Evolutionary conservation across 2,888 invertebrate species (phyloP), one percentile per base, ranked within the genome.

Genomic region (Brachyptera risi): DNA sequence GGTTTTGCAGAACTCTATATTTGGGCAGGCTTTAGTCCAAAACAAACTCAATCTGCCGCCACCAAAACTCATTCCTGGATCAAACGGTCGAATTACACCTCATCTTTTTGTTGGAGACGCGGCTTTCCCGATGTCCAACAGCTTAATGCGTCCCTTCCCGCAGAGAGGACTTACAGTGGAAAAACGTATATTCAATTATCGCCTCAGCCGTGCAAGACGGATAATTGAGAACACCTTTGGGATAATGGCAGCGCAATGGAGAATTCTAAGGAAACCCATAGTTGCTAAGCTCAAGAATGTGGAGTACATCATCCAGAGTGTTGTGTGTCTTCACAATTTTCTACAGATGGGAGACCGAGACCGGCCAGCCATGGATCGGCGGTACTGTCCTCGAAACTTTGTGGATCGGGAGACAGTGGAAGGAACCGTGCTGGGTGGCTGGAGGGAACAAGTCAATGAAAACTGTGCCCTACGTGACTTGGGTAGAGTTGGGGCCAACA

Each of bases 131-230:
- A 31, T 60, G 35, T 26, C 35, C 15, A 58, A 35, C 19, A 31
- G n/a, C n/a, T 23, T 35, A n/a, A 61, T 61, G 57, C 58, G 37
- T 9, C 61, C 56, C n/a, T 61, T 24, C 23, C 44, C 42, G n/a
- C 58, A 44, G 21, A 56, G 47, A 42, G 57, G 47, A 1, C 44
- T 47, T 19, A 17, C 42, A 23, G 17, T 27, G 35, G 44, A 37
- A 5, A 60, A 59, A 56, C 58, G 44, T 19, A 44, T 44, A 15
- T 44, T 44, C 5, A 44, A 17, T 13, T 44, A 44, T 13, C 44
- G 44, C 11, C 21, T 44, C 4, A 44, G 44, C 5, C 13, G 44
- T 13, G 40, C 40, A 13, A 13, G 40, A 9, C 13, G 40, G 13
- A 3, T 40, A 40, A 40, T 40, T 40, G 40, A 40, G 13, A 40